These are phyloP conservation scores for Lysandra bellargus DNA, from an alignment of 2,888 invertebrate species.

Conservation along the genomic window DNA sequence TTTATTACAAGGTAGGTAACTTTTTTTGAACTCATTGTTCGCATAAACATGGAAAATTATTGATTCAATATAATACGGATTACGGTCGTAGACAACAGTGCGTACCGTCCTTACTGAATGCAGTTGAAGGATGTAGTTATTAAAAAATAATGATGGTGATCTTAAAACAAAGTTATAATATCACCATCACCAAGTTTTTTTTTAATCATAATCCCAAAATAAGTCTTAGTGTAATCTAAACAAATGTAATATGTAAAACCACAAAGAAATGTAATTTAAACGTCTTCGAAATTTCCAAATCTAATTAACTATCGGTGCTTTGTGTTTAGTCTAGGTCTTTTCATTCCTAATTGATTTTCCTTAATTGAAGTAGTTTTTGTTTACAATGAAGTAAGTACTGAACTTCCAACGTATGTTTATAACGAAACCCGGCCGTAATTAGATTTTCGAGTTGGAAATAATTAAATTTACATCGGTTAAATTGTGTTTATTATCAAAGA, in stretches of 20 bases:
- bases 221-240: too few relatives aligned
- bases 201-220: too few relatives aligned
- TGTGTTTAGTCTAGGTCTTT: constrained; percentile 32
- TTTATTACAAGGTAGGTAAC: not conserved
- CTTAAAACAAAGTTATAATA: too few relatives aligned
- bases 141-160: too few relatives aligned
- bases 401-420: constrained; percentile 16
- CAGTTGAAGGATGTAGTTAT: too few relatives aligned
- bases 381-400: constrained; percentile 29
- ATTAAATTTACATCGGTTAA: constrained; percentile 25
- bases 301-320: constrained; percentile 33
- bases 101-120: too few relatives aligned
- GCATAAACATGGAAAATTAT: too few relatives aligned
- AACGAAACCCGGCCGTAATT: constrained; percentile 26
- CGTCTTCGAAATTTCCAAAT: constrained; percentile 33
- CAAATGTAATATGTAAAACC: not conserved
- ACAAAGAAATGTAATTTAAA: constrained; percentile 30
- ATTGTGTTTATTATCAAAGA: constrained; percentile 20
- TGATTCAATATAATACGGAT: too few relatives aligned
- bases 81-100: not conserved
- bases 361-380: constrained; percentile 34
- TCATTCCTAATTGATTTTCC: constrained; percentile 33
- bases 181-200: too few relatives aligned
- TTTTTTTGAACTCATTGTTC: not conserved
- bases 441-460: constrained; percentile 22